Evolutionary conservation across 2,888 invertebrate genomes (phyloP).

Genomic region (Dilophus febrilis): DNA sequence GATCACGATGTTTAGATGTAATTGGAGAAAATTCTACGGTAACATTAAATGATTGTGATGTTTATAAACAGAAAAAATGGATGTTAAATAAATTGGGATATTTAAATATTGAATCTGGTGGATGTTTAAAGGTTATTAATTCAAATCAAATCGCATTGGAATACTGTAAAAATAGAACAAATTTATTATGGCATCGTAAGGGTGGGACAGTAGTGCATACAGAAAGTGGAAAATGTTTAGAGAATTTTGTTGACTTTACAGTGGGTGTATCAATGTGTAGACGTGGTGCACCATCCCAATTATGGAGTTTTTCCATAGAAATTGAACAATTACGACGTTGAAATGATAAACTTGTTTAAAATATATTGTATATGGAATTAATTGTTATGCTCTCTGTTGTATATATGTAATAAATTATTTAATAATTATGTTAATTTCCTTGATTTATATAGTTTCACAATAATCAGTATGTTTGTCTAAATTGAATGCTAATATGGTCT

Average conservation of each 20-base stretch:
- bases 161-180: conserved; percentile 10
- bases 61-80: conserved; percentile 18
- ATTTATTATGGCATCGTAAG: conserved; percentile 21
- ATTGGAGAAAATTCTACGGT: conserved; percentile 5
- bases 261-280: conserved; percentile 21
- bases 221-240: conserved; percentile 21
- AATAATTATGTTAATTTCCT: too few relatives aligned
- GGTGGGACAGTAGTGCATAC: conserved; percentile 21
- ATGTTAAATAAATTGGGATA: conserved; percentile 16
- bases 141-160: conserved; percentile 9
- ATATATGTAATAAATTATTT: too few relatives aligned
- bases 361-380: too few relatives aligned
- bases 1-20: conserved; percentile 16
- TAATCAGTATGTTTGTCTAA: too few relatives aligned
- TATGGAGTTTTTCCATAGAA: conserved; percentile 27
- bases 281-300: conserved; percentile 20
- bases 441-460: too few relatives aligned
- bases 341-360: too few relatives aligned
- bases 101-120: conserved; percentile 12
- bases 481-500: too few relatives aligned
- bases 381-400: too few relatives aligned
- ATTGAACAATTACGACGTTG: conserved; percentile 15
- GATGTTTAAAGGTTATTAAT: conserved; percentile 15
- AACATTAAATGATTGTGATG: conserved; percentile 15
- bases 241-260: conserved; percentile 19